A percentile compares a stretch with the other conserved stretches of the same genome.
Conservation (phyloP, 2,888 invertebrate species). For the Dioctria linearis region DNA sequence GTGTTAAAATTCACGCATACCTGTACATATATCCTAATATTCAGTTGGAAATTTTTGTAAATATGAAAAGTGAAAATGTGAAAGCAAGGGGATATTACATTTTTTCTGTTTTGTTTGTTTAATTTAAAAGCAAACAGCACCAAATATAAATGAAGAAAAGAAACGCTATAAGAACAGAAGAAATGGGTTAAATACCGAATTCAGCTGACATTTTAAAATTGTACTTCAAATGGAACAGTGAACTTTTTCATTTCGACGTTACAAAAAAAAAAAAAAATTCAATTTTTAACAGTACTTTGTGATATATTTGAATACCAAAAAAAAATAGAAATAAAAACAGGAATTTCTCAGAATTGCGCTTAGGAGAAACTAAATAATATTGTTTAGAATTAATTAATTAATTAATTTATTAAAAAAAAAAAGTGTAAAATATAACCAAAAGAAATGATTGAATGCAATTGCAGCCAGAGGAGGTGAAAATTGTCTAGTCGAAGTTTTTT, state of each 20-base stretch:
- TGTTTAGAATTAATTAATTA: not conserved
- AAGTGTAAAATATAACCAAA: not conserved
- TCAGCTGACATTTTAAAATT: not conserved
- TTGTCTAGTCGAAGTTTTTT: slow-evolving; percentile 15
- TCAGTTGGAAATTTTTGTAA: too few species aligned
- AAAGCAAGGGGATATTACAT: too few species aligned
- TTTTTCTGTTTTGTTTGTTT: too few species aligned
- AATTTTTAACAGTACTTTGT: not conserved
- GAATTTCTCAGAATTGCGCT: not conserved
- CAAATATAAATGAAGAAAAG: too few species aligned
- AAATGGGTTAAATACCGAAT: slow-evolving; percentile 25
- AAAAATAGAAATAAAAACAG: not conserved
- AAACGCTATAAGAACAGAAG: not conserved
- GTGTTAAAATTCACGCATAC: too few species aligned
- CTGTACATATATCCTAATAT: too few species aligned
- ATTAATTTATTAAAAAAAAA: not conserved
- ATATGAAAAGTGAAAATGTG: too few species aligned
- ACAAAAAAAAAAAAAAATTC: too few species aligned
- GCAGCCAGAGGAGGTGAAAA: slow-evolving; percentile 18
- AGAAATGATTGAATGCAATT: not conserved
- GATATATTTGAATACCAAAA: slow-evolving; percentile 39
- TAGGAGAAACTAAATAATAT: not conserved
- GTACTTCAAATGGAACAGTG: not conserved
- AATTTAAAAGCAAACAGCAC: too few species aligned
- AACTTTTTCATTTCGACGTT: not conserved